Evolutionary conservation across 2,888 invertebrate genomes (phyloP).

Genomic region (Apotomis betuletana): DNA sequence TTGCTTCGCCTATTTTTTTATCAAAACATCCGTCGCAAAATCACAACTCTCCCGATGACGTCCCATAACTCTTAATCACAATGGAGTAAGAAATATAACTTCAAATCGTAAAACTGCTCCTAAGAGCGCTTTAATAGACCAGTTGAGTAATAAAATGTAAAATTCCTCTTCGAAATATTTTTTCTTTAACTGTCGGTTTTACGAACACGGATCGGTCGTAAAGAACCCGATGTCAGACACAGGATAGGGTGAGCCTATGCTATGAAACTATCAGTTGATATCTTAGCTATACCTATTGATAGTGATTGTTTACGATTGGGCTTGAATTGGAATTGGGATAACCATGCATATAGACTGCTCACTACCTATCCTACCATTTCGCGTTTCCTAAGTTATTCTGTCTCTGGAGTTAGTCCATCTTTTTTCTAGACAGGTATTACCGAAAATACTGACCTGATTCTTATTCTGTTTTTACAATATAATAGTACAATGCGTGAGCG

Average conservation of each 20-base stretch:
- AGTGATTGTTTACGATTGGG: not conserved
- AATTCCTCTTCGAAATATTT: slow-evolving; percentile 59
- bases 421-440: too few relatives aligned
- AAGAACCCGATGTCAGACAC: slow-evolving; percentile 40
- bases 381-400: too few relatives aligned
- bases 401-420: too few relatives aligned
- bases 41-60: slow-evolving; percentile 7
- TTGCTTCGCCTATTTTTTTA: too few relatives aligned
- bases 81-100: slow-evolving; percentile 59
- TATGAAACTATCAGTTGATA: not conserved
- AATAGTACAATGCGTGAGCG: too few relatives aligned
- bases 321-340: too few relatives aligned
- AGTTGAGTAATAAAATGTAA: slow-evolving; percentile 64
- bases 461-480: too few relatives aligned
- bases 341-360: too few relatives aligned
- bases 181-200: slow-evolving; percentile 56
- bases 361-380: too few relatives aligned
- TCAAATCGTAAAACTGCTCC: slow-evolving; percentile 55
- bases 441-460: too few relatives aligned
- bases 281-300: not conserved
- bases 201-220: slow-evolving; percentile 51
- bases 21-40: not conserved
- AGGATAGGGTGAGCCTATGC: not conserved
- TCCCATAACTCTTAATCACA: slow-evolving; percentile 44
- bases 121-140: slow-evolving; percentile 62